A percentile compares a stretch with the other conserved stretches of the same genome.
These are phyloP conservation scores for Pseudorectes ferrugineus DNA, from an alignment of 2,113 vertebrate genomes.

Conservation along the genomic window DNA sequence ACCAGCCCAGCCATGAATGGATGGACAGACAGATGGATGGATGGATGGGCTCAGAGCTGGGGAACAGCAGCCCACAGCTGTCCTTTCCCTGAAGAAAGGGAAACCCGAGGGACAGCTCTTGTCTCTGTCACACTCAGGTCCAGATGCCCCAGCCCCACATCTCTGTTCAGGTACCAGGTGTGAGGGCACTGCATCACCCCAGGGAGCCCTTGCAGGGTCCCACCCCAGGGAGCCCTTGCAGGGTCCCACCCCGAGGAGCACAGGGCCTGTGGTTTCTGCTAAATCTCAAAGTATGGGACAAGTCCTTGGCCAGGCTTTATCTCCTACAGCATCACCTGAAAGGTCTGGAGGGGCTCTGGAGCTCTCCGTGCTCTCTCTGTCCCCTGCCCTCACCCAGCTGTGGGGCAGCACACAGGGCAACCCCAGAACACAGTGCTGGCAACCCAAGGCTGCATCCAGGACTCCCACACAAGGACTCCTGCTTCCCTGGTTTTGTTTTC, in stretches of 20 bases:
- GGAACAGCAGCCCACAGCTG: neutral
- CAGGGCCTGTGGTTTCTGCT: neutral
- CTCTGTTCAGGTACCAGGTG: neutral
- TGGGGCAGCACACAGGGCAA: neutral
- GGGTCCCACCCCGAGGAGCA: accelerated
- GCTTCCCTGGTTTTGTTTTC: accelerated
- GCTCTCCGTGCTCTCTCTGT: accelerated
- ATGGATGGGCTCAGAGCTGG: neutral
- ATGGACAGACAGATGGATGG: accelerated
- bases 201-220: neutral
- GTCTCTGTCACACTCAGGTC: accelerated
- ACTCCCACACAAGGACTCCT: neutral
- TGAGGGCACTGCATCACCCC: accelerated
- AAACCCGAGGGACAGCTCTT: neutral
- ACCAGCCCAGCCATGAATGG: neutral
- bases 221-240: accelerated
- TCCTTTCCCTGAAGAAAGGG: accelerated
- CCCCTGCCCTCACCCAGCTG: neutral
- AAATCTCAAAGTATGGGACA: accelerated
- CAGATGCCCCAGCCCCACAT: neutral
- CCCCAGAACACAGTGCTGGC: accelerated
- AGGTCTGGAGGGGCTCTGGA: neutral
- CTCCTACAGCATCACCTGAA: neutral
- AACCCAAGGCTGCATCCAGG: neutral
- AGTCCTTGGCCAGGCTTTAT: neutral